Percentiles rank a stretch among this genome's conserved stretches.
Evolutionary conservation across 2,888 invertebrate species (phyloP).

Genomic region (Xestia xanthographa): DNA sequence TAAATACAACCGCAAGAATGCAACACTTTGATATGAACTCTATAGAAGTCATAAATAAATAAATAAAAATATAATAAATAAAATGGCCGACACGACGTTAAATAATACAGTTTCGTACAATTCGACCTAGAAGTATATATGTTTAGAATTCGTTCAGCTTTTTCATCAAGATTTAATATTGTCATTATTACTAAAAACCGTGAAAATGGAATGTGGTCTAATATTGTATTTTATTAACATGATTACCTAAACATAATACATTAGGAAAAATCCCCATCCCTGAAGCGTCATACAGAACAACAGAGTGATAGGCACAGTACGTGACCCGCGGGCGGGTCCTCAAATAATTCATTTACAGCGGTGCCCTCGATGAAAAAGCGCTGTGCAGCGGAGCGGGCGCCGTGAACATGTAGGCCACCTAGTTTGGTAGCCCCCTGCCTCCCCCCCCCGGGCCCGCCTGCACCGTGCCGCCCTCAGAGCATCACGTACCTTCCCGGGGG

Average conservation of each 20-base stretch:
- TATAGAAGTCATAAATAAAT: neutral
- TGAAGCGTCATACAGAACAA: conserved; percentile 17
- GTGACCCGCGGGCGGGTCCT: conserved; percentile 52
- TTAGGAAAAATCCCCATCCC: neutral
- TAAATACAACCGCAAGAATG: neutral
- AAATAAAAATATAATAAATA: neutral
- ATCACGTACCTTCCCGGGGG: conserved; percentile 60
- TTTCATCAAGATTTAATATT: neutral
- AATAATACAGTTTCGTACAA: neutral
- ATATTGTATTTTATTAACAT: neutral
- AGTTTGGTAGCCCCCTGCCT: conserved; percentile 70
- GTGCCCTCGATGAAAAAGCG: conserved; percentile 73
- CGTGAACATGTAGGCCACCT: conserved; percentile 84
- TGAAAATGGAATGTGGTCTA: neutral
- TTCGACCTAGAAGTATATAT: no score
- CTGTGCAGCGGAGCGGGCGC: conserved; percentile 67
- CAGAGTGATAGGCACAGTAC: conserved; percentile 10
- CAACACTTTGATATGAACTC: neutral
- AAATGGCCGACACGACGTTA: neutral
- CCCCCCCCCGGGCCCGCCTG: conserved; percentile 33
- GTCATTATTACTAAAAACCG: neutral
- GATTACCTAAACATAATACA: neutral
- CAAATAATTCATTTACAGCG: conserved; percentile 74
- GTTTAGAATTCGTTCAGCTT: neutral
- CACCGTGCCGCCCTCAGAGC: conserved; percentile 34